Evolutionary conservation across 2,113 vertebrate species (phyloP), one percentile per base, ranked within the genome.

Genomic region (Corythornis vintsioides): DNA sequence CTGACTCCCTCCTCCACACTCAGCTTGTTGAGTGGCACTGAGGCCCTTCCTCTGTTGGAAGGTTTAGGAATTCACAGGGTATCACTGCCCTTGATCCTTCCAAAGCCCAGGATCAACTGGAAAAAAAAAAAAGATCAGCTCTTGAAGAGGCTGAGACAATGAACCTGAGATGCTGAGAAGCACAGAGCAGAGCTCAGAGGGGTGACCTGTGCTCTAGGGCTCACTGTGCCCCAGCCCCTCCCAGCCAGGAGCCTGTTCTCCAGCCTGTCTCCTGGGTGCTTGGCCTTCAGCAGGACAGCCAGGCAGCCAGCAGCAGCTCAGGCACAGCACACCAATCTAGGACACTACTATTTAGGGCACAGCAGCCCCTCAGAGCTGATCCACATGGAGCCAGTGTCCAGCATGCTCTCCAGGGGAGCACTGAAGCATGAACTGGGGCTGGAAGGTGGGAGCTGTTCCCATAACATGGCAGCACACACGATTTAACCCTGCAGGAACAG

Each of bases 341-440:
- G 95, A 69, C 93, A 80, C 6, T 25, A 72, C 64, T 93, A 92
- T 96, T 91, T 78, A 96, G 95, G 91, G 83, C 96, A 96, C 19
- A 61, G 86, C 59, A 91, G 64, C 74, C 85, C 95, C 92, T 92
- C 4, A 63, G 94, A 96, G 92, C 94, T 95, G 40, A 80, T 85
- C 85, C 83, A 75, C 83, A 88, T 14, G 76, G 88, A 95, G 72
- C 69, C 85, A 64, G 79, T 5, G 86, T 59, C 89, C 87, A 86
- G 48, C 75, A 48, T 0, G 26, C 80, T 93, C 78, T 43, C 60
- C 59, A 52, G 52, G 77, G 50, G 56, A 91, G 91, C 92, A 69
- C 18, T 7, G 56, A 83, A 86, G 95, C 85, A 86, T 90, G 83
- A 90, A 77, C 31, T 26, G 7, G 15, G 61, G 83, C 87, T 84